These are phyloP conservation scores for Drosophila mercatorum DNA, from an alignment of 2,888 invertebrate genomes.

Conservation along the genomic window DNA sequence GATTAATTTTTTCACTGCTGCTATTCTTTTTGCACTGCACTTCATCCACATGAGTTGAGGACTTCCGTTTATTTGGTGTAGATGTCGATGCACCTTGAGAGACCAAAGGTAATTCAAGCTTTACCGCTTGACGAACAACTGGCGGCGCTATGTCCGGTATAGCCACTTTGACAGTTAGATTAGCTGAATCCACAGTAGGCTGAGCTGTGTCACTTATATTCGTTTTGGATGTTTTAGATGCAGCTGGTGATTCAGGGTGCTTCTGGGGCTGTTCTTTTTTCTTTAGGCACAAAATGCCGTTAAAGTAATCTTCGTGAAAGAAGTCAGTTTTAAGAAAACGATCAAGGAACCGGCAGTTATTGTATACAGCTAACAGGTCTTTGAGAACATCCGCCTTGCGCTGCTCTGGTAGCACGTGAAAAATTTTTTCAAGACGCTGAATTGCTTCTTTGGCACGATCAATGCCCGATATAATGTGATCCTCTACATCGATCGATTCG, in stretches of 20 bases:
- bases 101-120: constrained; percentile 6
- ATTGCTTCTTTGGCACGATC: constrained; percentile 91
- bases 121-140: background rate
- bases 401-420: constrained; percentile 90
- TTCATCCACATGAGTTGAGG: constrained; percentile 58
- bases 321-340: constrained; percentile 93
- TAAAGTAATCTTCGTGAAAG: constrained; percentile 93
- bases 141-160: constrained; percentile 6
- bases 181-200: background rate
- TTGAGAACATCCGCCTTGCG: constrained; percentile 92
- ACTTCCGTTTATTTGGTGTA: constrained; percentile 70
- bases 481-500: constrained; percentile 85
- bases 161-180: background rate
- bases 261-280: background rate
- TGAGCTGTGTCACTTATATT: background rate
- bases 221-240: background rate
- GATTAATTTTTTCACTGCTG: constrained; percentile 44
- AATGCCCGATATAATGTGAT: constrained; percentile 90
- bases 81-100: constrained; percentile 34
- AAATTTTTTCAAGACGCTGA: constrained; percentile 91
- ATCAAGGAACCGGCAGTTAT: constrained; percentile 94
- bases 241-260: background rate
- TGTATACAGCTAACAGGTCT: constrained; percentile 92
- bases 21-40: constrained; percentile 63
- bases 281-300: constrained; percentile 89